Percentiles rank a stretch among this genome's conserved stretches.
Conservation (phyloP, 2,113 vertebrate species). For the Aythya baeri region DNA sequence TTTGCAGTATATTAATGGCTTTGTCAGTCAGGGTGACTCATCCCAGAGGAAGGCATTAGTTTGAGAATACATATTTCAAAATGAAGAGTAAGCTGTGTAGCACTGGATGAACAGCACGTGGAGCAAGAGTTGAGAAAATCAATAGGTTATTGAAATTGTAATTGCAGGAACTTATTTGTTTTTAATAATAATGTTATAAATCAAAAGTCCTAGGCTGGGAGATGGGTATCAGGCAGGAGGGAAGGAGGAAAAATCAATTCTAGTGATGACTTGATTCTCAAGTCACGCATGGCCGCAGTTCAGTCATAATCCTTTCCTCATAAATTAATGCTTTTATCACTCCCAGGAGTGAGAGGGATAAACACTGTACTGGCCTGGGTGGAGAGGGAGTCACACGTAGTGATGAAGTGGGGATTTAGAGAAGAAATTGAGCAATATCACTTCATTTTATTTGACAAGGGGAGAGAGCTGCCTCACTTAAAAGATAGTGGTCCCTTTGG, state of each 20-base stretch:
- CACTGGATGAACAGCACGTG: background rate
- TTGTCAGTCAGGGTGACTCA: background rate
- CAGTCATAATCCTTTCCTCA: background rate
- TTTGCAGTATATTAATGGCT: background rate
- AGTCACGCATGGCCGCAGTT: background rate
- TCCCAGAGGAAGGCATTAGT: background rate
- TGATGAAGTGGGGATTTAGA: background rate
- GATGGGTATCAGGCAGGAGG: background rate
- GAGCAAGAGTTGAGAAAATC: background rate
- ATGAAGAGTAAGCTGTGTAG: background rate
- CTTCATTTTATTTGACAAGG: background rate
- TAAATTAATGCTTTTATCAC: constrained; percentile 30
- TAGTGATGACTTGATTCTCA: background rate
- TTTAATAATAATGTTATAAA: constrained; percentile 36
- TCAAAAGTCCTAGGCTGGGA: background rate
- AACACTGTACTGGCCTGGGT: background rate
- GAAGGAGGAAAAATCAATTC: constrained; percentile 23
- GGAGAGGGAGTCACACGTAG: rapidly evolving
- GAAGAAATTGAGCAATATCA: background rate
- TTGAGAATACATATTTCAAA: constrained; percentile 4
- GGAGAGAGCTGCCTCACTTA: background rate
- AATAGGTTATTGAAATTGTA: constrained; percentile 48
- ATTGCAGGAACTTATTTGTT: constrained; percentile 48
- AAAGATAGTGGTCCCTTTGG: background rate
- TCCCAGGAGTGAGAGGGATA: background rate